Evolutionary conservation across 2,888 invertebrate genomes (phyloP), one percentile per base, ranked within the genome.

Genomic region (Dasysyrphus tricinctus): DNA sequence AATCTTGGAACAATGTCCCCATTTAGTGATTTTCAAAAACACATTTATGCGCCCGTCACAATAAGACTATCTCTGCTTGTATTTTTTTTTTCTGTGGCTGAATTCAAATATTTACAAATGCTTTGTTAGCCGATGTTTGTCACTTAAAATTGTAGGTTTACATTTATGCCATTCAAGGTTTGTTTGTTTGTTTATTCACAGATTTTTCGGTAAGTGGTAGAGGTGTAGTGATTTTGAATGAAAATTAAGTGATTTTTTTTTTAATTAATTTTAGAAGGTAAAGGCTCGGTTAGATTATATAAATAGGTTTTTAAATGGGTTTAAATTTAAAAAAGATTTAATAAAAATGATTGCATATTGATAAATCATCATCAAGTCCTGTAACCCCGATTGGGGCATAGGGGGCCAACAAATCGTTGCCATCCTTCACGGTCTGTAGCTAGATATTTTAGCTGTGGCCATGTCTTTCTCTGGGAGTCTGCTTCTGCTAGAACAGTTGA

Each of bases 1-100:
- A 51, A 59, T 37, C 44, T 16, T 19, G 51, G 57, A 86, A 86
- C 85, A 86, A 86, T 86, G 85, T 81, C 70, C 78, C 61, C 77
- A 85, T 81, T 85, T 69, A 85, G 72, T 51, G 76, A 32, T 70
- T 49, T 19, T 37, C 29, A 54, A 49, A 69, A 39, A 34, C 14
- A 54, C 69, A 59, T 69, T 6, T 19, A 11, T 24, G 19, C 29
- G 14, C 3, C 12, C 29, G 29, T 54, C 24, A 49, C 75, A 75
- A 74, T 24, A 37, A 37, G 37, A 47, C 57, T 74, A 44, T 70
- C 75, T 61, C n/a, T 49, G 32, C 39, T 54, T 61, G 16, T 51
- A 14, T 7, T 12, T 57, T 80, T 47, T 56, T 74, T 12, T 57
- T 80, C 54, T 49, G 32, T 29, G 24, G 29, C 5, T 14, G 6